Evolutionary conservation across 2,797 vertebrate species (phyloP), one percentile per base, ranked within the genome.

Genomic region (Podarcis lilfordi): DNA sequence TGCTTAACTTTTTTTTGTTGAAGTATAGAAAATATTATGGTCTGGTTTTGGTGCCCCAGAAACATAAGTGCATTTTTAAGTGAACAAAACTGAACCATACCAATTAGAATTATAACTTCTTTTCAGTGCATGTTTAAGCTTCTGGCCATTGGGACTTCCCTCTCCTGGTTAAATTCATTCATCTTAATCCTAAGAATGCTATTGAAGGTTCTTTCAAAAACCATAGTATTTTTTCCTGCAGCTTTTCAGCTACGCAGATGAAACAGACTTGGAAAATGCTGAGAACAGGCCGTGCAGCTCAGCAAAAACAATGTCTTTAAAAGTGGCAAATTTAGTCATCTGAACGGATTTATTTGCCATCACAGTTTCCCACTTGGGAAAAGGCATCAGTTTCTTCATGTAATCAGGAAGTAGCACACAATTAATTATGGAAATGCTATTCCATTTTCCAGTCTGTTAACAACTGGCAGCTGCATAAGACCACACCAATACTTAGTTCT

Each of bases 351-450:
- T 74, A 35, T 87, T 92, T 94, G 82, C 85, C 79, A 64, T 55
- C 92, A 86, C 3, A 7, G 72, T 91, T 95, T 91, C 43, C 84
- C 45, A 91, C 91, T 92, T 87, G 84, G 43, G 83, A 95, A 93
- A 88, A 87, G 61, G 35, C 45, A 95, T 94, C 80, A 35, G 45
- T 93, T 95, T 95, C 86, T 93, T 91, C 86, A 95, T 94, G 87
- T 96, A 96, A 96, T 96, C 96, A 93, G 87, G 96, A 96, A 96
- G 93, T 93, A 80, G 89, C 50, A 82, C 87, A 91, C 92, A 89
- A 95, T 95, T 95, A 96, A 95, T 96, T 96, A 95, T 95, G 93
- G 79, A 96, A 96, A 96, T 95, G 13, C 17, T 93, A 95, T 95
- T 95, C 84, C 86, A 90, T 96, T 96, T 97, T 88, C 93, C 88